Base-by-base conservation (phyloP, 2,797 vertebrate species). In the Sarcoramphus papa region DNA sequence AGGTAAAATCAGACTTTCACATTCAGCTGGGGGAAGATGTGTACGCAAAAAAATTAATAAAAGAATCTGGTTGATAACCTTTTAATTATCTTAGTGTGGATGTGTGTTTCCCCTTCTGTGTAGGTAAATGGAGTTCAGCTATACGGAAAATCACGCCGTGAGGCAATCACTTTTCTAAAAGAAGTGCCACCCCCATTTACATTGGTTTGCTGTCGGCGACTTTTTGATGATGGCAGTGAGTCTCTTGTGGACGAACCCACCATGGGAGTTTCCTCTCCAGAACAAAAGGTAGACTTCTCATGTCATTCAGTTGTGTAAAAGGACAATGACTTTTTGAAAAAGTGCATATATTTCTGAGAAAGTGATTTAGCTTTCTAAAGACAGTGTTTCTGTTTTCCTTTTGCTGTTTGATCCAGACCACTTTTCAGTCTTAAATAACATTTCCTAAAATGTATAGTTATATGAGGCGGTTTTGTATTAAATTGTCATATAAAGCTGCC, bases 131-230 rank as follows among this genome's bases (percentile, higher is more conserved):
- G 98, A 0, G 98, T 99, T 14, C 99, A 99, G 96, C 98, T 99
- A 2, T 99, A 98, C 2, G 99, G 99, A 2, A 99, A 98, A 88
- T 98, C 99, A 22, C 98, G 99, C 4, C 97, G 99, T 3, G 99
- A 99, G 90, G 99, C 98, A 0, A 95, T 99, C 86, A 98, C 99
- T 1, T 99, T 99, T 94, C 99, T 99, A 1, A 99, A 99, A 89
- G 99, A 99, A 57, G 99, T 99, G 40, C 99, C 99, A 1, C 99
- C 99, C 28, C 99, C 99, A 0, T 99, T 99, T 90, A 99, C 98
- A 3, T 73, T 99, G 97, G 99, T 99, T 90, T 99, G 99, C 98
- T 99, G 99, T 93, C 98, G 99, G 43, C 98, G 98, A 12, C 98
- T 98, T 6, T 97, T 97, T 62, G 98, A 98, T 8, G 98, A 99